phyloP scores from a whole-genome alignment of 1,140 invertebrate species.

The Gonatopus flavifemur region DNA sequence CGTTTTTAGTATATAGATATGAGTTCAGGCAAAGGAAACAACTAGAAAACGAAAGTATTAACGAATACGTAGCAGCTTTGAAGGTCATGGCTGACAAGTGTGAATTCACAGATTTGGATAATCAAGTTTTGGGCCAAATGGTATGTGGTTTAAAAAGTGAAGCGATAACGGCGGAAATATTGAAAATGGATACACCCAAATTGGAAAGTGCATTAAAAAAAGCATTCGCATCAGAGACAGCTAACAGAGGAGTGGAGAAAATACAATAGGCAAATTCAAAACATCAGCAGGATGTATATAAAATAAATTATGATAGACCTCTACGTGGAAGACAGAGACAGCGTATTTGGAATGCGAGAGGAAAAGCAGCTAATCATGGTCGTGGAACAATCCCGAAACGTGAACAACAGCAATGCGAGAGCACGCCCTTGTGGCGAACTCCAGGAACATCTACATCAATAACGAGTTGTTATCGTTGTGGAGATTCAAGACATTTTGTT shows the following conservation, averaged over 20 bases:
- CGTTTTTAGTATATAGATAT: conserved; percentile 31
- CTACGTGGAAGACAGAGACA: background rate
- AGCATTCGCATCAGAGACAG: conserved; percentile 2
- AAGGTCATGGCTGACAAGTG: conserved; percentile 26
- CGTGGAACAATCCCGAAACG: background rate
- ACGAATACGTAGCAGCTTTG: conserved; percentile 27
- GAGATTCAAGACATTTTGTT: no score
- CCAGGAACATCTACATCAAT: no score
- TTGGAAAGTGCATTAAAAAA: conserved; percentile 4
- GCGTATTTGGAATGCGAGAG: background rate
- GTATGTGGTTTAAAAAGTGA: conserved; percentile 1
- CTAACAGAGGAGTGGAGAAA: conserved; percentile 5
- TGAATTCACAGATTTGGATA: conserved; percentile 10
- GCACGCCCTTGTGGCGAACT: no score
- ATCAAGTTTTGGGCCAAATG: conserved; percentile 5
- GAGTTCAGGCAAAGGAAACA: conserved; percentile 31
- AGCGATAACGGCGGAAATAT: conserved; percentile 1
- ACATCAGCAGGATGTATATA: background rate
- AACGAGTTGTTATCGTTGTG: no score
- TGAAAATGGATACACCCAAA: conserved; percentile 8
- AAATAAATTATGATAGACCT: no score
- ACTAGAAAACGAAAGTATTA: conserved; percentile 22
- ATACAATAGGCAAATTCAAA: background rate
- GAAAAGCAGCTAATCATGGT: background rate
- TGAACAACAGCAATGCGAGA: background rate